Conservation (phyloP, 2,797 vertebrate genomes). For the Hypotaenidia okinawae region DNA sequence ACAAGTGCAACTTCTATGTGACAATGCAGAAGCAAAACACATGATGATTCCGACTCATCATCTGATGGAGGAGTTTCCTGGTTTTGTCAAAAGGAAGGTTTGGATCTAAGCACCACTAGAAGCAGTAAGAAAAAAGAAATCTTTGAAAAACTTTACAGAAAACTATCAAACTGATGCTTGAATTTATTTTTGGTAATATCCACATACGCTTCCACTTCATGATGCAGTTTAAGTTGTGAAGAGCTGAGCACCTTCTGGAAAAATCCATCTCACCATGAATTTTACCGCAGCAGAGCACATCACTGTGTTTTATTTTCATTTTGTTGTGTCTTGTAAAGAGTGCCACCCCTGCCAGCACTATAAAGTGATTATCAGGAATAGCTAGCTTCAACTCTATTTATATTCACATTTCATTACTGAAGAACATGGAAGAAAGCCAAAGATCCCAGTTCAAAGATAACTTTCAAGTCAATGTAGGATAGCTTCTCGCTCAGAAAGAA, state of each 20-base stretch:
- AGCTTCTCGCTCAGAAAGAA: slow-evolving; percentile 52
- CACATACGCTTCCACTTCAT: background rate
- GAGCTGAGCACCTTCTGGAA: background rate
- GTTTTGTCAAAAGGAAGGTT: background rate
- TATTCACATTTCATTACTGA: slow-evolving; percentile 59
- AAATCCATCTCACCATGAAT: background rate
- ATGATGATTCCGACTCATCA: rapidly evolving
- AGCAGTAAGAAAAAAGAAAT: background rate
- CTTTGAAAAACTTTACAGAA: background rate
- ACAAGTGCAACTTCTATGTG: background rate
- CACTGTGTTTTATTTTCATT: background rate
- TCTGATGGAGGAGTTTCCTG: background rate
- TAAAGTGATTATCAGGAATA: background rate
- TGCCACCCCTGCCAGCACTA: slow-evolving; percentile 1
- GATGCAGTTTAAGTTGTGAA: background rate
- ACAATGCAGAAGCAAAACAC: background rate
- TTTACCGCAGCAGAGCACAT: background rate
- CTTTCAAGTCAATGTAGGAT: slow-evolving; percentile 44
- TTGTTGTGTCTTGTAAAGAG: background rate
- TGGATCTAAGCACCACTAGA: background rate
- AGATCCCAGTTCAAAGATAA: slow-evolving; percentile 59
- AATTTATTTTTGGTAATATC: background rate
- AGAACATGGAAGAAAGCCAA: slow-evolving; percentile 66
- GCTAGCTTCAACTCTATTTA: slow-evolving; percentile 62
- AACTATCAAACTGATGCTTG: background rate